These are phyloP conservation scores for Aphidius gifuensis DNA, from an alignment of 1,140 invertebrate species.

Conservation along the genomic window DNA sequence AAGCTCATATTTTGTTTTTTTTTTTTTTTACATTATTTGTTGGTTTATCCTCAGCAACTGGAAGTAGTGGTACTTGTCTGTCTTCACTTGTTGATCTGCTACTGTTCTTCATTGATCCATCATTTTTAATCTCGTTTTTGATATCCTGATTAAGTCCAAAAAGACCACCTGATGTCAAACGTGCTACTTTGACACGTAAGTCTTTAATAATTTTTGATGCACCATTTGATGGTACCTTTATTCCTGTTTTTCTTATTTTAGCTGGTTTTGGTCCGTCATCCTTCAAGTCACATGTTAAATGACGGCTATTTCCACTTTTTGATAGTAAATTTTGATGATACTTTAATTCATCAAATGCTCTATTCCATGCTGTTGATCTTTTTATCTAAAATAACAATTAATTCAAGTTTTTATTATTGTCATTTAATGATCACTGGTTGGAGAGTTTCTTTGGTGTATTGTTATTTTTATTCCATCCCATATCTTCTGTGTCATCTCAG, in stretches of 20 bases:
- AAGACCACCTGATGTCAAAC: constrained; percentile 42
- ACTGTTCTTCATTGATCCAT: constrained; percentile 13
- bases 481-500: constrained; percentile 43
- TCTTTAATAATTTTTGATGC: constrained; percentile 42
- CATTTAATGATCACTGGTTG: constrained; percentile 34
- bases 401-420: neutral
- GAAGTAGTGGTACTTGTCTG: constrained; percentile 42
- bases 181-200: constrained; percentile 49
- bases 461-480: constrained; percentile 50
- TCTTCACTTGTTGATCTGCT: constrained; percentile 34
- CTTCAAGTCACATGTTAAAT: constrained; percentile 29
- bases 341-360: constrained; percentile 71
- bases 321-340: constrained; percentile 68
- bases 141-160: constrained; percentile 31
- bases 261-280: constrained; percentile 38
- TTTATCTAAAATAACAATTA: constrained; percentile 55
- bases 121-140: constrained; percentile 27
- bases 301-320: constrained; percentile 49
- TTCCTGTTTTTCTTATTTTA: constrained; percentile 39
- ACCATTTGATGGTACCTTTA: constrained; percentile 30
- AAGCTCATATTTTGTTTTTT: too few relatives aligned
- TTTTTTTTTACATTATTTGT: constrained; percentile 15
- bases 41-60: constrained; percentile 46
- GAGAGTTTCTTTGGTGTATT: constrained; percentile 47
- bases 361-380: constrained; percentile 63